Conservation (phyloP, 2,888 invertebrate genomes). For the Sericinus montela region DNA sequence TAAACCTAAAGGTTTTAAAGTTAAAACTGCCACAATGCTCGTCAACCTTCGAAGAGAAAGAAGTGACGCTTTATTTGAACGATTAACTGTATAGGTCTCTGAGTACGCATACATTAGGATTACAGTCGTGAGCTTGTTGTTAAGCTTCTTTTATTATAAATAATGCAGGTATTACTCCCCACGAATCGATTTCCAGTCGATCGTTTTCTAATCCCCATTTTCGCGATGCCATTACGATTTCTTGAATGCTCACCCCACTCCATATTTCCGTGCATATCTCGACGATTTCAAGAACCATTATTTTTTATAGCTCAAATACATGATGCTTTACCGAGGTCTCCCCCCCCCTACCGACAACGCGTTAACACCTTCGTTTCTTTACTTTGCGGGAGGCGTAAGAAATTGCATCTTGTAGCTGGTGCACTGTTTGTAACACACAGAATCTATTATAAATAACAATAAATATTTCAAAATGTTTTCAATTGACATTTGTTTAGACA, state of each 20-base stretch:
- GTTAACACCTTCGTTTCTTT: conserved; percentile 46
- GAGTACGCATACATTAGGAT: too few relatives aligned
- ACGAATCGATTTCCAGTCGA: conserved; percentile 69
- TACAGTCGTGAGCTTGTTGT: too few relatives aligned
- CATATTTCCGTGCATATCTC: conserved; percentile 78
- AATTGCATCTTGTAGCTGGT: neutral
- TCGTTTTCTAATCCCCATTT: conserved; percentile 78
- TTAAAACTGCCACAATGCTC: too few relatives aligned
- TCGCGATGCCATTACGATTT: conserved; percentile 75
- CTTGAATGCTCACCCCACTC: conserved; percentile 72
- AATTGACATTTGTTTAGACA: too few relatives aligned
- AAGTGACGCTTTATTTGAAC: too few relatives aligned
- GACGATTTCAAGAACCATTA: conserved; percentile 77
- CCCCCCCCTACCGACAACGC: conserved; percentile 56
- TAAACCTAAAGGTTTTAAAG: too few relatives aligned
- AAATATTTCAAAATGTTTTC: too few relatives aligned
- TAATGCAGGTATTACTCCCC: conserved; percentile 45
- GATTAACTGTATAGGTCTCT: too few relatives aligned
- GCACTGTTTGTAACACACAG: neutral
- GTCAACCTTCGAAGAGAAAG: too few relatives aligned
- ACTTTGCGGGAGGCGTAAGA: conserved; percentile 45
- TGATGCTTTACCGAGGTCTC: conserved; percentile 62
- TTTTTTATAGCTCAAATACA: conserved; percentile 76
- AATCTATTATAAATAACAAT: too few relatives aligned
- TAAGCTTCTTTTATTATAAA: too few relatives aligned